phyloP scores from a whole-genome alignment of 2,113 vertebrate species.

The Corapipo altera region DNA sequence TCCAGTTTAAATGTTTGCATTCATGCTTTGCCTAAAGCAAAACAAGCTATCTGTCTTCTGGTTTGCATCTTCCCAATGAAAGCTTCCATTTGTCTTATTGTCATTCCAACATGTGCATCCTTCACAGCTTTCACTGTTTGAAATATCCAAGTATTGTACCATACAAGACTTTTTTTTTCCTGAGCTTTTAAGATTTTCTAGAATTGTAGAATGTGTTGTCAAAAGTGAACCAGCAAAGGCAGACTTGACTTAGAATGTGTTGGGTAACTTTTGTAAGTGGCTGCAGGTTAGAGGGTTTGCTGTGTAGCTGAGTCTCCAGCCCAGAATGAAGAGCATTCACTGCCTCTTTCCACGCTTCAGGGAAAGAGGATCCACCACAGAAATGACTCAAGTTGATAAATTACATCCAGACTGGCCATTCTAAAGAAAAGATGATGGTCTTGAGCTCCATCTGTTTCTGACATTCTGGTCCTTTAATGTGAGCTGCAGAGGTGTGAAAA shows the following conservation, averaged over 20 bases:
- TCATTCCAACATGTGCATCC: conserved; percentile 36
- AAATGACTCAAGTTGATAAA: neutral
- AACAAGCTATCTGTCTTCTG: conserved; percentile 63
- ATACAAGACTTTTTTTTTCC: neutral
- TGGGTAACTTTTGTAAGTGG: neutral
- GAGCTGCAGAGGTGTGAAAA: neutral
- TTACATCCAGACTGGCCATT: neutral
- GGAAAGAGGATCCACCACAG: neutral
- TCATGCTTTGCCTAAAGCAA: conserved; percentile 58
- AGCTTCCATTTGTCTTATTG: conserved; percentile 60
- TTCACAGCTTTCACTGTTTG: conserved; percentile 13
- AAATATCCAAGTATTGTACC: neutral
- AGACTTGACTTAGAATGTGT: neutral
- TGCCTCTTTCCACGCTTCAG: neutral
- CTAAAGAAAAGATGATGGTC: neutral
- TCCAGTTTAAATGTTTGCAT: conserved; percentile 58
- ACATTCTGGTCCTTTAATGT: neutral
- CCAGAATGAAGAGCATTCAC: neutral
- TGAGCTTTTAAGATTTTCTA: neutral
- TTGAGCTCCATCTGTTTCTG: neutral
- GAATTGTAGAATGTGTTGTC: neutral
- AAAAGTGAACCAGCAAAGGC: neutral
- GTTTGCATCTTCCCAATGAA: conserved; percentile 43
- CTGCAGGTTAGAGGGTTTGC: neutral
- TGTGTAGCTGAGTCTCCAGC: neutral